Percentiles rank a stretch among this genome's conserved stretches.
Conservation (phyloP, 2,113 vertebrate genomes). For the Pygoscelis adeliae region DNA sequence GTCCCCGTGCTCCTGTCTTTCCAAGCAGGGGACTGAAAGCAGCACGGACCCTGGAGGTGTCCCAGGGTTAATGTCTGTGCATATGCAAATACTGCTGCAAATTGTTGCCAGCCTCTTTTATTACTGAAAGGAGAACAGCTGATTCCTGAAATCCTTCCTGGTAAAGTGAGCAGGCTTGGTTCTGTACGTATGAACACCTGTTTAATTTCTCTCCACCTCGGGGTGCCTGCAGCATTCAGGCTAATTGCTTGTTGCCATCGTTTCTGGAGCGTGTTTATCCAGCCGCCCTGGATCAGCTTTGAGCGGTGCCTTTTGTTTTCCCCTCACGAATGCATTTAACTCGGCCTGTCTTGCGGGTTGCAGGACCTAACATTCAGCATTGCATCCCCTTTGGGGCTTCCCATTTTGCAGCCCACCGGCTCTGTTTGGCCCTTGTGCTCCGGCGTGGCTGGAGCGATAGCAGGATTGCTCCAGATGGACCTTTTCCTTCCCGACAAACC, state of each 20-base stretch:
- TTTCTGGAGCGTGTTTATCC: constrained; percentile 6
- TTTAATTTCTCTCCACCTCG: constrained; percentile 55
- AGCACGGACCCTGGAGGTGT: background rate
- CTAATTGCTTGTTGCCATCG: constrained; percentile 45
- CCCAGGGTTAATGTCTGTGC: background rate
- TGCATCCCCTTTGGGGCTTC: background rate
- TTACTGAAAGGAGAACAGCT: constrained; percentile 12
- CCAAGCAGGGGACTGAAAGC: background rate
- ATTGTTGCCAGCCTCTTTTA: constrained; percentile 2
- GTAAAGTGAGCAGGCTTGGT: background rate
- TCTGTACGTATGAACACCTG: constrained; percentile 1
- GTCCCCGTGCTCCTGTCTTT: background rate
- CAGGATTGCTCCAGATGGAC: background rate
- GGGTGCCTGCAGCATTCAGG: constrained; percentile 7
- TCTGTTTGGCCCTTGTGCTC: background rate
- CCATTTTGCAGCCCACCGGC: background rate
- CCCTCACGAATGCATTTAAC: background rate
- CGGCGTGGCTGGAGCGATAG: background rate
- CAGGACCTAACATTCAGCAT: background rate
- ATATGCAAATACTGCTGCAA: background rate
- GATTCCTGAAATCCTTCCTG: constrained; percentile 46
- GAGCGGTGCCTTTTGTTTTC: constrained; percentile 39
- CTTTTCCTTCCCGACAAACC: background rate
- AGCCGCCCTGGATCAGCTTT: constrained; percentile 17
- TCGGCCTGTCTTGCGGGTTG: accelerated